Evolutionary conservation across 1,140 invertebrate genomes (phyloP).

Genomic region (Drosophila lowei): DNA sequence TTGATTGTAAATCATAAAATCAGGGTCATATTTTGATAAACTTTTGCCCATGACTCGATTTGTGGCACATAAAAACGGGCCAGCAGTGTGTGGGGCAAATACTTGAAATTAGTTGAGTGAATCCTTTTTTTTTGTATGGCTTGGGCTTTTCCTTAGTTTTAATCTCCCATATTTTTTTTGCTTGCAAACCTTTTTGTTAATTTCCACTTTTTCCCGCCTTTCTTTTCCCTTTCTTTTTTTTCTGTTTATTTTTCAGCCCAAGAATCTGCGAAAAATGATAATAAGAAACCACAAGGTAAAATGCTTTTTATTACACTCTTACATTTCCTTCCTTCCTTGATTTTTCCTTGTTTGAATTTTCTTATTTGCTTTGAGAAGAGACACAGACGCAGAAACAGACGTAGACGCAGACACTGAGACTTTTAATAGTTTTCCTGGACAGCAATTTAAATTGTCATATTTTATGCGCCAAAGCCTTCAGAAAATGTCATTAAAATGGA

Average conservation of each 20-base stretch:
- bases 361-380: slow-evolving; percentile 26
- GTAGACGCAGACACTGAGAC: slow-evolving; percentile 20
- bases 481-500: slow-evolving; percentile 76
- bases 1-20: slow-evolving; percentile 55
- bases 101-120: slow-evolving; percentile 11
- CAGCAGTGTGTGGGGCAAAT: too few relatives aligned
- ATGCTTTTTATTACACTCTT: slow-evolving; percentile 37
- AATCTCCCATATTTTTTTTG: slow-evolving; percentile 1
- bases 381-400: too few relatives aligned
- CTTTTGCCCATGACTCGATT: slow-evolving; percentile 20
- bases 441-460: slow-evolving; percentile 74
- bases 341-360: slow-evolving; percentile 7
- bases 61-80: slow-evolving; percentile 13
- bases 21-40: slow-evolving; percentile 41
- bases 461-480: slow-evolving; percentile 69
- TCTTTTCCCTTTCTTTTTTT: slow-evolving; percentile 53
- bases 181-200: slow-evolving; percentile 28
- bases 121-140: slow-evolving; percentile 12
- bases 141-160: slow-evolving; percentile 12
- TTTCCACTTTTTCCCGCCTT: slow-evolving; percentile 27
- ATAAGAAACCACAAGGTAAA: slow-evolving; percentile 82
- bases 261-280: slow-evolving; percentile 83
- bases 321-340: neutral
- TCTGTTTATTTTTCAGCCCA: slow-evolving; percentile 80
- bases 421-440: slow-evolving; percentile 63